Evolutionary conservation across 2,888 invertebrate genomes (phyloP), one percentile per base, ranked within the genome.

Genomic region (Ectemnius cavifrons): DNA sequence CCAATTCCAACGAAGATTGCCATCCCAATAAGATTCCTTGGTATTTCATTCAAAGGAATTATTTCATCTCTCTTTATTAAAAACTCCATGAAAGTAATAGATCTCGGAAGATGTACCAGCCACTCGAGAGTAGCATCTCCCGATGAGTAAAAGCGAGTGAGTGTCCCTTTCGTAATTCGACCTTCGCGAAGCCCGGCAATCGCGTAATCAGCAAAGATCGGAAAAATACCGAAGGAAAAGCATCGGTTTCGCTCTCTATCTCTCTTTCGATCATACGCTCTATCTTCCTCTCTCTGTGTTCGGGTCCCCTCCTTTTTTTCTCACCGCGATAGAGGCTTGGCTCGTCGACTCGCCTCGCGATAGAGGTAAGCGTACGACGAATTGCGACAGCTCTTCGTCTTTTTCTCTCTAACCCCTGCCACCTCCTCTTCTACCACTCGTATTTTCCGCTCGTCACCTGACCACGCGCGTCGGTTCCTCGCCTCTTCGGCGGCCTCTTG

Each of bases 401-500:
- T 63, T 14, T 11, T 52, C 52, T 52, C 52, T 11, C 52, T n/a
- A 23, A 23, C 23, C 23, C 49, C 16, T 16, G 6, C 52, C 16
- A 6, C 16, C 52, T 52, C 37, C 23, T 3, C 23, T 4, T 47
- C 47, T 11, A 11, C 3, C 47, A n/a, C 47, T 14, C 14, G 52
- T 13, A 16, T 16, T 52, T 52, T 14, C 52, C 52, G 16, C 52
- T 52, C 52, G n/a, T 52, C 52, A 4, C 47, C n/a, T 47, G 47
- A 47, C 16, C 52, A 16, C n/a, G 8, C 37, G 5, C 11, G 37
- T 23, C 37, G 37, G 37, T 37, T 37, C 37, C 37, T 23, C 23
- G 23, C 3, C 23, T 37, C 37, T 37, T 37, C 37, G 37, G 73
- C 81, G 87, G 85, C 60, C 86, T 89, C 86, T 90, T 90, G 89